These are phyloP conservation scores for Amblyopsis rosae DNA, from an alignment of 2,113 vertebrate genomes.

Conservation along the genomic window DNA sequence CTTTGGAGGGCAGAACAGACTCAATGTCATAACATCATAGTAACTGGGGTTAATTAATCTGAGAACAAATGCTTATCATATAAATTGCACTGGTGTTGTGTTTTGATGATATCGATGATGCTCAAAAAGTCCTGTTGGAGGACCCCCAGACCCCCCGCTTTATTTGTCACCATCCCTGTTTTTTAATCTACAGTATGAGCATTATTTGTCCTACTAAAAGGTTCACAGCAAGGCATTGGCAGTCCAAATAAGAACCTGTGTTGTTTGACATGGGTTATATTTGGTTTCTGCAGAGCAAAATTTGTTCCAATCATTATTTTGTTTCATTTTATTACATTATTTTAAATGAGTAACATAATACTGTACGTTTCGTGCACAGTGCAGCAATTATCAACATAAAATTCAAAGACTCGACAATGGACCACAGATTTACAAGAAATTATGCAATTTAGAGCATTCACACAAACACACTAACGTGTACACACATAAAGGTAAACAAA, in stretches of 20 bases:
- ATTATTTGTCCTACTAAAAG: not conserved
- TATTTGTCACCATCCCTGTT: too few relatives aligned
- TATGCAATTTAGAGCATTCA: slow-evolving; percentile 36
- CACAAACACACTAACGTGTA: slow-evolving; percentile 9
- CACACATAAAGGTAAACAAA: not conserved
- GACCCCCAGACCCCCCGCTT: too few relatives aligned
- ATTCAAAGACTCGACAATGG: slow-evolving; percentile 13
- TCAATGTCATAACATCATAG: too few relatives aligned
- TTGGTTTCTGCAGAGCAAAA: slow-evolving; percentile 16
- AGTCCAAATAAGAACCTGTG: not conserved
- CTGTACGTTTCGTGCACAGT: not conserved
- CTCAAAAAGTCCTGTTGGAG: too few relatives aligned
- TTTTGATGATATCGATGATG: too few relatives aligned
- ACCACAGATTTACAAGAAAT: slow-evolving; percentile 4
- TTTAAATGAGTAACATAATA: not conserved
- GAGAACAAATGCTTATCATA: too few relatives aligned
- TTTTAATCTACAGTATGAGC: not conserved
- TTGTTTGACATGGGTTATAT: slow-evolving; percentile 12
- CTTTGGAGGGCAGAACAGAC: too few relatives aligned
- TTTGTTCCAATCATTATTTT: not conserved
- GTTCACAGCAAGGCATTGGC: too few relatives aligned
- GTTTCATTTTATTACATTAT: not conserved
- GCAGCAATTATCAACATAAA: slow-evolving; percentile 1
- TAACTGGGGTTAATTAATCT: too few relatives aligned
- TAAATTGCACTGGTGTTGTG: too few relatives aligned